Conservation (phyloP, 1,140 invertebrate genomes). For the Leptoteleia sp. region DNA sequence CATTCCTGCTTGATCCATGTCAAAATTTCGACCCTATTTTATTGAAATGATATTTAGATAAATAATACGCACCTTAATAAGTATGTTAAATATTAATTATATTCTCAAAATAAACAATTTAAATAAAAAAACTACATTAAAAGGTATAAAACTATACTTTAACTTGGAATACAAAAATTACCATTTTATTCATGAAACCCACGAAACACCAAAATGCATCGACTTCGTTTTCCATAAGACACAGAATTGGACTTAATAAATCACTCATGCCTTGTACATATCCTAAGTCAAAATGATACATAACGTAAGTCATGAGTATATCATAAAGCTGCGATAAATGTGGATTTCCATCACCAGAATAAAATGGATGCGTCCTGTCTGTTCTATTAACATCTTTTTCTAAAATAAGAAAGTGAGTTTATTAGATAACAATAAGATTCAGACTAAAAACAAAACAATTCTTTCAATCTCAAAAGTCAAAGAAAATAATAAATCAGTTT, state of each 20-base stretch:
- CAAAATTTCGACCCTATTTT: conserved; percentile 92
- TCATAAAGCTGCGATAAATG: conserved; percentile 93
- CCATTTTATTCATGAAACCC: conserved; percentile 97
- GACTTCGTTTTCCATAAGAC: conserved; percentile 94
- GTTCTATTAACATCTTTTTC: conserved; percentile 99
- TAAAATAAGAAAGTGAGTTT: conserved; percentile 75
- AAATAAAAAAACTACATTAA: background rate
- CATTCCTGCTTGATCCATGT: conserved; percentile 98
- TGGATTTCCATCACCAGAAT: conserved; percentile 93
- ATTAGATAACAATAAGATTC: too few species aligned
- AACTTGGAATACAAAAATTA: background rate
- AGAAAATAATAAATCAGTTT: too few species aligned
- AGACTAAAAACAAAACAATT: too few species aligned
- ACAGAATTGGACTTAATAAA: conserved; percentile 94
- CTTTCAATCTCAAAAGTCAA: too few species aligned
- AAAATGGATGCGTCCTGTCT: conserved; percentile 95
- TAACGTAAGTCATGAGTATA: conserved; percentile 99
- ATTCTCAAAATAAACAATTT: too few species aligned
- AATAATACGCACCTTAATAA: too few species aligned
- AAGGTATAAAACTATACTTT: conserved; percentile 5
- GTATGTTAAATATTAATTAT: too few species aligned
- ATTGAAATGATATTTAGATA: too few species aligned
- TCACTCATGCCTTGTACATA: conserved; percentile 99
- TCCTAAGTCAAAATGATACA: conserved; percentile 99
- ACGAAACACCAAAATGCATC: conserved; percentile 99